Percentiles rank a stretch among this genome's conserved stretches.
Evolutionary conservation across 2,113 vertebrate genomes (phyloP).

Genomic region (Arizona elegans): DNA sequence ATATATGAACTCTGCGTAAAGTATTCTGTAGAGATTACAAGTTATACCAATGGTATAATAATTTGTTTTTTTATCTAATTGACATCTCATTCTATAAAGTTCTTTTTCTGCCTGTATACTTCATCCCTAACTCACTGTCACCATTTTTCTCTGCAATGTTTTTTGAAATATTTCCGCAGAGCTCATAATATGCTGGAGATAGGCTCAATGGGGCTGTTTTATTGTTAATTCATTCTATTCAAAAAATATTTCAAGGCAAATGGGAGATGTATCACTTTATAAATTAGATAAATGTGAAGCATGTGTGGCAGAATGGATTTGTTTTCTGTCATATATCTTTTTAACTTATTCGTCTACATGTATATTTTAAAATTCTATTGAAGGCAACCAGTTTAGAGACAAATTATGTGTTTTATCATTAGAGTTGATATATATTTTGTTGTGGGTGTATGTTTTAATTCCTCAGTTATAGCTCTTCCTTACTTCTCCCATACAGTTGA

Average conservation of each 20-base stretch:
- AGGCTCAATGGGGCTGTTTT: not conserved
- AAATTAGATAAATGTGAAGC: conserved; percentile 29
- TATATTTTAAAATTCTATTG: conserved; percentile 44
- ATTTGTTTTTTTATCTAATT: not conserved
- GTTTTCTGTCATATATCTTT: conserved; percentile 3
- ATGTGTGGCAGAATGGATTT: conserved; percentile 18
- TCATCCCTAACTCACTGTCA: not conserved
- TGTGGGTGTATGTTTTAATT: not conserved
- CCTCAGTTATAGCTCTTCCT: conserved; percentile 17
- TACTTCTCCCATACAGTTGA: conserved; percentile 7
- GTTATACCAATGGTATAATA: not conserved
- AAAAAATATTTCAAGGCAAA: conserved; percentile 23
- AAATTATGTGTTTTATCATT: conserved; percentile 22
- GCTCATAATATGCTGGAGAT: not conserved
- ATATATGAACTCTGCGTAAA: not conserved
- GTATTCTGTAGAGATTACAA: not conserved
- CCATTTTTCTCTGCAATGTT: not conserved
- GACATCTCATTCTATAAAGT: not conserved
- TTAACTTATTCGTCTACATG: conserved; percentile 15
- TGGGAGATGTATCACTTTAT: not conserved
- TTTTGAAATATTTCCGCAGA: not conserved
- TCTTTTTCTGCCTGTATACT: not conserved
- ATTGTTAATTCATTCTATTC: conserved; percentile 21
- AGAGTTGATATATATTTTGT: conserved; percentile 20
- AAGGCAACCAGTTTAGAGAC: conserved; percentile 25